Evolutionary conservation across 2,113 vertebrate genomes (phyloP).

Genomic region (Spizaetus ornatus): DNA sequence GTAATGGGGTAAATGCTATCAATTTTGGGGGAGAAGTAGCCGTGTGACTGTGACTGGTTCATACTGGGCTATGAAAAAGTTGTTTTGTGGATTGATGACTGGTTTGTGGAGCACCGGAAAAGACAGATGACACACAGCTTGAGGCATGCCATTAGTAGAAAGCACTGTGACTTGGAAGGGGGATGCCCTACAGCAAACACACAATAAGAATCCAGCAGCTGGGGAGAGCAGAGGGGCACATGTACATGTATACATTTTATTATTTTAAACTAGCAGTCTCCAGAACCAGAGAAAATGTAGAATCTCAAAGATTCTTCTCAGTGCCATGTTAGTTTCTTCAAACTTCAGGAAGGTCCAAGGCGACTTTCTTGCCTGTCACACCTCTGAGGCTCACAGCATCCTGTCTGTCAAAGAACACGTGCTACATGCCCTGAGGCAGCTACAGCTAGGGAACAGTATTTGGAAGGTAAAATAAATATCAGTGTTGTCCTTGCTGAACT

Average conservation of each 20-base stretch:
- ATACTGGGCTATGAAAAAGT: background rate
- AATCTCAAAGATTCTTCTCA: background rate
- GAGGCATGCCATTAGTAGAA: background rate
- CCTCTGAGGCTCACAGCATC: background rate
- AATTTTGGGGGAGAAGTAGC: background rate
- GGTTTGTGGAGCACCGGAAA: background rate
- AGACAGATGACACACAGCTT: background rate
- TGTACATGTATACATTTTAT: fast-evolving
- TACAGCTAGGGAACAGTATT: background rate
- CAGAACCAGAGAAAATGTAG: background rate
- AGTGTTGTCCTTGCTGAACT: slow-evolving; percentile 2
- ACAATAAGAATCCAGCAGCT: background rate
- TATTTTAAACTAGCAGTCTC: background rate
- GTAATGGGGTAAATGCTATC: background rate
- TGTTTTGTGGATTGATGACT: background rate
- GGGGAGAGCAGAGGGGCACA: background rate
- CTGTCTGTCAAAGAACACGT: background rate
- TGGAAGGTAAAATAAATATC: background rate
- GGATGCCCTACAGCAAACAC: background rate
- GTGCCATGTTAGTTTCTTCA: background rate
- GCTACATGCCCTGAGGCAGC: background rate
- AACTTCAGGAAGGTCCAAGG: background rate
- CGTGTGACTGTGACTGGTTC: background rate
- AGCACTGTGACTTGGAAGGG: background rate
- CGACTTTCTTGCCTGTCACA: background rate